A percentile compares a stretch with the other conserved stretches of the same genome.
phyloP scores from a whole-genome alignment of 2,888 invertebrate species.

The Tachina grossa region DNA sequence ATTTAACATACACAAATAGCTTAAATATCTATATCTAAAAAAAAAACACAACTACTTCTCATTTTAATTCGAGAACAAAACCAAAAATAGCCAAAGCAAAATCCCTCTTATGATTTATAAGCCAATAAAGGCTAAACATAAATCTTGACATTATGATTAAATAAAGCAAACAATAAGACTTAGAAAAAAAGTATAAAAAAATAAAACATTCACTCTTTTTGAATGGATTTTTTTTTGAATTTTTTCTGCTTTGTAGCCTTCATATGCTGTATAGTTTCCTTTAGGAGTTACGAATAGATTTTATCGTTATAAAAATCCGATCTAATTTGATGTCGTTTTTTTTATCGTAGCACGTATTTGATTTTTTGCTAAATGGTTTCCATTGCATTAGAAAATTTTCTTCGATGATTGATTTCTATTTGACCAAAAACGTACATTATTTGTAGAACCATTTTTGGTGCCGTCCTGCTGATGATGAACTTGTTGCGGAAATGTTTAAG shows the following conservation, averaged over 20 bases:
- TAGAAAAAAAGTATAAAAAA: background rate
- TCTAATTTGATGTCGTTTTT: slow-evolving; percentile 61
- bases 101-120: slow-evolving; percentile 67
- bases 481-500: slow-evolving; percentile 51
- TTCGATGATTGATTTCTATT: slow-evolving; percentile 53
- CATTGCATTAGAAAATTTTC: slow-evolving; percentile 27
- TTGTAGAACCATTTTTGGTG: slow-evolving; percentile 63
- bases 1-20: background rate
- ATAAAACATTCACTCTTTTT: background rate
- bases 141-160: slow-evolving; percentile 72
- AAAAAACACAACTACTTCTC: slow-evolving; percentile 8
- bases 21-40: background rate
- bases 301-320: slow-evolving; percentile 63
- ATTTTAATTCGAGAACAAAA: slow-evolving; percentile 33
- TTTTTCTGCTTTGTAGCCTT: background rate
- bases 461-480: slow-evolving; percentile 64
- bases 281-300: slow-evolving; percentile 55
- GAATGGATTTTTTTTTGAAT: background rate
- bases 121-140: slow-evolving; percentile 70
- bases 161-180: slow-evolving; percentile 60
- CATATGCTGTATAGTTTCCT: slow-evolving; percentile 16
- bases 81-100: slow-evolving; percentile 40
- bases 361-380: slow-evolving; percentile 1
- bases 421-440: slow-evolving; percentile 59
- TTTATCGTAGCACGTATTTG: background rate